A percentile compares a stretch with the other conserved stretches of the same genome.
phyloP scores from a whole-genome alignment of 2,797 vertebrate genomes.

The Tachyglossus aculeatus region DNA sequence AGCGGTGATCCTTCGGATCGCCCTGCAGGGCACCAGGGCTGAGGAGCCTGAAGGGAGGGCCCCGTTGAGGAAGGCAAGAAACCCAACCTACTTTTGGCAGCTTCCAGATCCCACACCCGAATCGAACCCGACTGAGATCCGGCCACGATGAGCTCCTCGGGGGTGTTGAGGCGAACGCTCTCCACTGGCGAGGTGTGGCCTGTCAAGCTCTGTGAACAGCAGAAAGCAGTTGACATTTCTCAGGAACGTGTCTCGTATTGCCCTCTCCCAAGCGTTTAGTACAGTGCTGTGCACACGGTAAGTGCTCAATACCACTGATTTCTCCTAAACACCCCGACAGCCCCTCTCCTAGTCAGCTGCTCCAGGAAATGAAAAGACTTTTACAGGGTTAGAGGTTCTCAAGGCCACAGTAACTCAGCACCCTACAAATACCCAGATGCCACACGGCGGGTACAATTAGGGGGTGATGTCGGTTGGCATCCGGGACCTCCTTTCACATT shows the following conservation, averaged over 20 bases:
- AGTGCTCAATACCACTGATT: too few species aligned
- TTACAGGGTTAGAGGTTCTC: neutral
- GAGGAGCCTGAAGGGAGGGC: too few species aligned
- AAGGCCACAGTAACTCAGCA: neutral
- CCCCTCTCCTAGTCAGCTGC: neutral
- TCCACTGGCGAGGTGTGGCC: conserved; percentile 91
- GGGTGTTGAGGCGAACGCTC: conserved; percentile 88
- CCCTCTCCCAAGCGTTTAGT: too few species aligned
- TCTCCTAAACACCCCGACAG: too few species aligned
- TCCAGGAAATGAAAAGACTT: neutral
- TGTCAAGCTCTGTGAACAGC: conserved; percentile 83
- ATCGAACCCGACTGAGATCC: conserved; percentile 96
- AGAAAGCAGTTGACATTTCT: neutral
- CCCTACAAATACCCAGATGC: neutral
- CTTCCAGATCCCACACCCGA: conserved; percentile 95
- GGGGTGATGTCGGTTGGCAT: too few species aligned
- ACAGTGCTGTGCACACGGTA: too few species aligned
- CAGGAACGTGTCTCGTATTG: too few species aligned
- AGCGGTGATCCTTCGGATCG: neutral
- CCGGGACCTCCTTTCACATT: too few species aligned
- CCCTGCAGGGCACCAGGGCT: neutral
- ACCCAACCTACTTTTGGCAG: conserved; percentile 88
- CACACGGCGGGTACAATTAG: too few species aligned
- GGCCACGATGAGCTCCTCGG: conserved; percentile 91
- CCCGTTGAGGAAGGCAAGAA: too few species aligned